phyloP scores from a whole-genome alignment of 2,113 vertebrate species.

The Sterna hirundo region DNA sequence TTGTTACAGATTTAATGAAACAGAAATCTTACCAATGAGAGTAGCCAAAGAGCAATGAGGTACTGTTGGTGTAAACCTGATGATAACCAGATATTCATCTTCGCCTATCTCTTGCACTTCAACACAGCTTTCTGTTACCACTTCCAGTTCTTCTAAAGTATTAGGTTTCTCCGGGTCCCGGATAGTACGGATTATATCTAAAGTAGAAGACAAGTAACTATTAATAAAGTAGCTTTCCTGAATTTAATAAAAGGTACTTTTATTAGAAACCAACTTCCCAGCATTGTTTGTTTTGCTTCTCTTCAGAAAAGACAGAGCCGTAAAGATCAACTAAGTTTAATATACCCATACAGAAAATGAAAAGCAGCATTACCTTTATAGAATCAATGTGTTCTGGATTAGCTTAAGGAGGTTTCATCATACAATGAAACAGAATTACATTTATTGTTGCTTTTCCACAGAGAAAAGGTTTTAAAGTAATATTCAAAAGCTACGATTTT shows the following conservation, averaged over 20 bases:
- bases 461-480: not conserved
- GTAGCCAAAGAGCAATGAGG: constrained; percentile 98
- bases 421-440: not conserved
- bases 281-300: not conserved
- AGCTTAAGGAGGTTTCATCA: not conserved
- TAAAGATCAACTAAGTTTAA: not conserved
- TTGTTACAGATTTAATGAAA: fast-evolving
- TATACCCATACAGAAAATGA: no score
- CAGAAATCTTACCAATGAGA: constrained; percentile 84
- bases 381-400: not conserved
- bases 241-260: not conserved
- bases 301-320: not conserved
- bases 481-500: not conserved
- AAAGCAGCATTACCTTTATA: no score
- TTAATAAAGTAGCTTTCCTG: not conserved
- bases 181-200: constrained; percentile 95
- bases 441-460: not conserved
- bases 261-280: not conserved
- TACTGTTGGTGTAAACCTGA: constrained; percentile 94
- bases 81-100: constrained; percentile 90
- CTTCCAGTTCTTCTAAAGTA: constrained; percentile 95
- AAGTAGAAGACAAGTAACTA: not conserved
- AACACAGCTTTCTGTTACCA: constrained; percentile 91
- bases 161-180: constrained; percentile 96
- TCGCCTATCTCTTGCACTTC: constrained; percentile 86